These are phyloP conservation scores for Gandaritis pyraliata DNA, from an alignment of 2,888 invertebrate genomes.

Conservation along the genomic window DNA sequence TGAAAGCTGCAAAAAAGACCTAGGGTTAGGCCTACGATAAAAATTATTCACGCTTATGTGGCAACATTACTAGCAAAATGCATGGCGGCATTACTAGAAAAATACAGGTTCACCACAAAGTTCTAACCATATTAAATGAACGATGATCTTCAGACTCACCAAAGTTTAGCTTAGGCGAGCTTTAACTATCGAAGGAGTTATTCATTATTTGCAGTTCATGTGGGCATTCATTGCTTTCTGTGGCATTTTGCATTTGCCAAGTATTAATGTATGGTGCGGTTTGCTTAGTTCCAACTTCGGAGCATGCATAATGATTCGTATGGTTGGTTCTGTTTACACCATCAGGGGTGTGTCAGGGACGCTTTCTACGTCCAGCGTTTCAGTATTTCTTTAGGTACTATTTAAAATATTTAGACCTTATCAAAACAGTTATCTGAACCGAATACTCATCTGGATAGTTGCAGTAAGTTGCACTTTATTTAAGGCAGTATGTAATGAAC, in stretches of 20 bases:
- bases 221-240: slow-evolving; percentile 63
- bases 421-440: too few relatives aligned
- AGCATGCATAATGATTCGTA: slow-evolving; percentile 60
- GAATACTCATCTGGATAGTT: too few relatives aligned
- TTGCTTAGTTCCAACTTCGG: slow-evolving; percentile 51
- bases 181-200: slow-evolving; percentile 70
- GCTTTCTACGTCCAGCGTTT: neutral
- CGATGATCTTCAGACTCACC: slow-evolving; percentile 12
- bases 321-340: slow-evolving; percentile 31
- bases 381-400: too few relatives aligned
- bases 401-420: too few relatives aligned
- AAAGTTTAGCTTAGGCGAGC: slow-evolving; percentile 27
- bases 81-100: neutral
- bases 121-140: slow-evolving; percentile 7
- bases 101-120: slow-evolving; percentile 5
- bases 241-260: slow-evolving; percentile 64
- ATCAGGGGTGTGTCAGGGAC: slow-evolving; percentile 11
- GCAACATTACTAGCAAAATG: too few relatives aligned
- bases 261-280: slow-evolving; percentile 74
- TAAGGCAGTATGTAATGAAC: too few relatives aligned
- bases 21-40: neutral
- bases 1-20: neutral
- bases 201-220: slow-evolving; percentile 69
- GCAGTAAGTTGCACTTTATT: too few relatives aligned
- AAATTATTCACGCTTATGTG: too few relatives aligned